These are phyloP conservation scores for Takifugu ocellatus DNA, from an alignment of 2,797 vertebrate species.

Conservation along the genomic window DNA sequence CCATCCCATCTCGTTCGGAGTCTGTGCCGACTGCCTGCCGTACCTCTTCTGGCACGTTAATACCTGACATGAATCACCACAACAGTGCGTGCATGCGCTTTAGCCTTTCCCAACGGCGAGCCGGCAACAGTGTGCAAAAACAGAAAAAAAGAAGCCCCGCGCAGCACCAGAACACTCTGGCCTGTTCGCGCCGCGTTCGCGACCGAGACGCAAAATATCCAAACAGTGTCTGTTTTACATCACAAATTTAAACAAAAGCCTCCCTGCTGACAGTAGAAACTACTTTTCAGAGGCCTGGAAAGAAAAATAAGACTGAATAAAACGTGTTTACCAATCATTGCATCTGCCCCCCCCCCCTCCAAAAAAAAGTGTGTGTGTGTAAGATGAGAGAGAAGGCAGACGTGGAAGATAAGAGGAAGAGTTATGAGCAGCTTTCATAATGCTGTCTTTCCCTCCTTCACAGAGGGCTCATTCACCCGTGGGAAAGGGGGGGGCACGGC, in stretches of 20 bases:
- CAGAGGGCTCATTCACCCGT: slow-evolving; percentile 44
- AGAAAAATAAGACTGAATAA: neutral
- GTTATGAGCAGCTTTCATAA: slow-evolving; percentile 51
- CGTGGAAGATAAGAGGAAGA: slow-evolving; percentile 38
- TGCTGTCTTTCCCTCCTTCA: slow-evolving; percentile 38
- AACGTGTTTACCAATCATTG: slow-evolving; percentile 5
- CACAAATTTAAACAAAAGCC: slow-evolving; percentile 7
- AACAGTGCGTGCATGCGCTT: slow-evolving; percentile 4
- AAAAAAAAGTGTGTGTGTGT: slow-evolving; percentile 8
- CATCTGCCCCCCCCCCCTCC: neutral
- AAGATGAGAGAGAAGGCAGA: slow-evolving; percentile 34
- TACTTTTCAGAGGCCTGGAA: neutral
- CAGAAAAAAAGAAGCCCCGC: slow-evolving; percentile 8
- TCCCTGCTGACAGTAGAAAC: neutral
- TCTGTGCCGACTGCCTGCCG: slow-evolving; percentile 17
- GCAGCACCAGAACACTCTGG: slow-evolving; percentile 22
- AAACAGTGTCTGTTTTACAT: slow-evolving; percentile 8
- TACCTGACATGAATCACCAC: slow-evolving; percentile 29
- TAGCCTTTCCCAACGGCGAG: slow-evolving; percentile 28
- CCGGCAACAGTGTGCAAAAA: slow-evolving; percentile 43
- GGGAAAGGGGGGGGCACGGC: slow-evolving; percentile 4
- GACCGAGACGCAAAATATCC: slow-evolving; percentile 1
- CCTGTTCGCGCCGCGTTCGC: slow-evolving; percentile 15
- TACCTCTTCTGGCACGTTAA: slow-evolving; percentile 9
- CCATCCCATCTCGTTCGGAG: slow-evolving; percentile 22